Evolutionary conservation across 92 coral and sea anemone species (phyloP).

Genomic region (Diadumene lineata): DNA sequence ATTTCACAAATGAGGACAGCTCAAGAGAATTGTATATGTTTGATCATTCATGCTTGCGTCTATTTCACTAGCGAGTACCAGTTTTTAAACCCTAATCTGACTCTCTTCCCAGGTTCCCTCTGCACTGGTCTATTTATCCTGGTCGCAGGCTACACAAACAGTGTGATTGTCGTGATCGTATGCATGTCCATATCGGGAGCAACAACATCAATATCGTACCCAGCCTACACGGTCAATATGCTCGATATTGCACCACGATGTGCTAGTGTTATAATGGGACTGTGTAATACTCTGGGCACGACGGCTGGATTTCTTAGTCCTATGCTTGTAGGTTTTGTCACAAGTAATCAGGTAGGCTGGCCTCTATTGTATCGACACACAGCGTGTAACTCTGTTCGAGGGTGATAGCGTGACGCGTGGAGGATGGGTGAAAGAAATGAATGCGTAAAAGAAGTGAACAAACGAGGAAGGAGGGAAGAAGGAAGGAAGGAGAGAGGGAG

Average conservation of each 20-base stretch:
- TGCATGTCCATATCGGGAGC: constrained; percentile 88
- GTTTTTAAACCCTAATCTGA: not conserved
- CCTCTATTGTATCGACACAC: too few relatives aligned
- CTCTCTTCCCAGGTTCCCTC: not conserved
- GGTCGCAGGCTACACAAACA: constrained; percentile 76
- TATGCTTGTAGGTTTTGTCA: constrained; percentile 82
- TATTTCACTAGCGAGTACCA: too few relatives aligned
- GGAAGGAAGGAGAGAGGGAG: not conserved
- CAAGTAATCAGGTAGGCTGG: constrained; percentile 74
- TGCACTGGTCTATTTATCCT: constrained; percentile 58
- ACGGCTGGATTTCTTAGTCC: constrained; percentile 96
- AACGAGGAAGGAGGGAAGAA: not conserved
- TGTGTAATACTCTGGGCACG: constrained; percentile 86
- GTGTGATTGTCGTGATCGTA: constrained; percentile 66
- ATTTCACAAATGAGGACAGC: too few relatives aligned
- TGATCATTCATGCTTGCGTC: too few relatives aligned
- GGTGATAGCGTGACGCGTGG: too few relatives aligned
- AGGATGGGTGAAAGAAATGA: too few relatives aligned
- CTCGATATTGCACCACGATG: constrained; percentile 93
- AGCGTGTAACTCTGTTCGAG: too few relatives aligned
- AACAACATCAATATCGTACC: constrained; percentile 83
- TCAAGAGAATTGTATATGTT: too few relatives aligned
- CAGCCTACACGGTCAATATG: constrained; percentile 98
- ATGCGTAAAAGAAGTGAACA: not conserved
- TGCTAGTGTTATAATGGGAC: constrained; percentile 92